These are phyloP conservation scores for Empidonax alnorum DNA, from an alignment of 2,113 vertebrate genomes.

Conservation along the genomic window DNA sequence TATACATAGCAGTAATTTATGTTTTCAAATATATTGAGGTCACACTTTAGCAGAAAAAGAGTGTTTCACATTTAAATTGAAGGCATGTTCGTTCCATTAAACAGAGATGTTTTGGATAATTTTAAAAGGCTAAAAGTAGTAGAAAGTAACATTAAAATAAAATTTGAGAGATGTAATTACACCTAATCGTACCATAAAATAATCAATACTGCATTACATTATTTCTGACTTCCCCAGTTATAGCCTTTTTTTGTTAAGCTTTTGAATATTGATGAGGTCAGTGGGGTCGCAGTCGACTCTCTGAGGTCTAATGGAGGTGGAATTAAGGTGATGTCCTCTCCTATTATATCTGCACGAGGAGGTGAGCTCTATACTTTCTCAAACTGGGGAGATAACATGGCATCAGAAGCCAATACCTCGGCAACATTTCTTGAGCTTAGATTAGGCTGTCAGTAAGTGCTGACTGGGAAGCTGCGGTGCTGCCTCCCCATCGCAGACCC, in stretches of 20 bases:
- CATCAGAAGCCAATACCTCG: conserved; percentile 41
- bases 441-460: conserved; percentile 58
- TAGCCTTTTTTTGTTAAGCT: conserved; percentile 82
- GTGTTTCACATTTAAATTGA: conserved; percentile 85
- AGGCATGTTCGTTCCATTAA: conserved; percentile 85
- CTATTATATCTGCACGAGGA: conserved; percentile 48
- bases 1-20: conserved; percentile 85
- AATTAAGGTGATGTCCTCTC: conserved; percentile 78
- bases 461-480: conserved; percentile 30
- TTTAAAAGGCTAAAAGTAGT: conserved; percentile 87
- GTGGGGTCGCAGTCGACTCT: conserved; percentile 69
- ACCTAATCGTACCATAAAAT: conserved; percentile 87
- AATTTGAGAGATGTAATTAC: conserved; percentile 88
- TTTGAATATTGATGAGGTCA: conserved; percentile 86
- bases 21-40: conserved; percentile 85
- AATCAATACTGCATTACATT: conserved; percentile 88
- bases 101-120: conserved; percentile 82
- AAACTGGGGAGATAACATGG: conserved; percentile 9
- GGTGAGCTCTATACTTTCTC: conserved; percentile 6
- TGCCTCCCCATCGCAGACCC: conserved; percentile 36
- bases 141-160: conserved; percentile 87
- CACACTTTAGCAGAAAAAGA: conserved; percentile 84
- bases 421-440: conserved; percentile 50
- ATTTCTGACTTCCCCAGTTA: conserved; percentile 84
- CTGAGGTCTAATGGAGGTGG: conserved; percentile 80